phyloP scores from a whole-genome alignment of 2,797 vertebrate species.

The Odontamblyopus lacepedii region DNA sequence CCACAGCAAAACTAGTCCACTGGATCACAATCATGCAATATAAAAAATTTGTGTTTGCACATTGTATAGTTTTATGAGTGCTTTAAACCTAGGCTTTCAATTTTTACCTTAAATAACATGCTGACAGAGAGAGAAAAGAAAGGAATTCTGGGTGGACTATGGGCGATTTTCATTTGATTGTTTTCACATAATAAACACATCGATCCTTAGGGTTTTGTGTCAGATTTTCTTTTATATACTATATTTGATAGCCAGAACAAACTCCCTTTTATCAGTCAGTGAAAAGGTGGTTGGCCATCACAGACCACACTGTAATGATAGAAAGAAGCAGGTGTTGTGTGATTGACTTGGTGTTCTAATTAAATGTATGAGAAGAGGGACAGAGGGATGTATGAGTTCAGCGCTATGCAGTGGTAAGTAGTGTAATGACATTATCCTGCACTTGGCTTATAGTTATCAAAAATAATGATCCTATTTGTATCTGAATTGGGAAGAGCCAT shows the following conservation, averaged over 20 bases:
- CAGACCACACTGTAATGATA: conserved; percentile 2
- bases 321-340: conserved; percentile 18
- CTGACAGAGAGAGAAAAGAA: conserved; percentile 26
- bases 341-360: conserved; percentile 60
- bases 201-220: conserved; percentile 16
- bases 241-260: not conserved
- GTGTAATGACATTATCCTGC: conserved; percentile 63
- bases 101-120: conserved; percentile 17
- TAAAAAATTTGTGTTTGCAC: conserved; percentile 16
- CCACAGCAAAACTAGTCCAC: too few species aligned
- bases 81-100: conserved; percentile 39
- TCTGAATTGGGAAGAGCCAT: conserved; percentile 59
- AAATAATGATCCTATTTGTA: conserved; percentile 75
- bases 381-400: conserved; percentile 42
- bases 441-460: conserved; percentile 64
- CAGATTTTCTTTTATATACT: conserved; percentile 37
- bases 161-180: conserved; percentile 52
- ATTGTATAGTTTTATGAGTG: conserved; percentile 29
- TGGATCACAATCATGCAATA: not conserved
- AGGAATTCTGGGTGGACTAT: conserved; percentile 23
- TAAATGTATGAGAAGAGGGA: conserved; percentile 43
- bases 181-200: conserved; percentile 74
- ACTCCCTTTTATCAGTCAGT: not conserved
- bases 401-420: conserved; percentile 52
- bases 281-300: not conserved